Evolutionary conservation across 2,113 vertebrate genomes (phyloP).

Genomic region (Lanius collurio): DNA sequence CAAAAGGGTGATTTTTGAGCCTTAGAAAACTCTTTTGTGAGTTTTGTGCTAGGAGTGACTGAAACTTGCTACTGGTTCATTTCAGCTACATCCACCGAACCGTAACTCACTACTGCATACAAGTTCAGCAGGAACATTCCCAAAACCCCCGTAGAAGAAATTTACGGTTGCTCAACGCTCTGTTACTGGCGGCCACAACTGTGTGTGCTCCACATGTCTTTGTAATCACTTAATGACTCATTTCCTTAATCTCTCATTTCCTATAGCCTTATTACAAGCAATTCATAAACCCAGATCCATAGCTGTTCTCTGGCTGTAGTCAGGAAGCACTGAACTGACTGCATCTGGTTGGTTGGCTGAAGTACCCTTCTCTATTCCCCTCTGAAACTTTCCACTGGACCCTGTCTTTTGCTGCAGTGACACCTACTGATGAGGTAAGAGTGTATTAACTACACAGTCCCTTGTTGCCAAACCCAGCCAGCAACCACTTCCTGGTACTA

Average conservation of each 20-base stretch:
- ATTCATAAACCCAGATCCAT: conserved; percentile 69
- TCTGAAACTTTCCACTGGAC: conserved; percentile 60
- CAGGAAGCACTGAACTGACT: conserved; percentile 60
- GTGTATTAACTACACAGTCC: conserved; percentile 30
- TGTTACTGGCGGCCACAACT: conserved; percentile 64
- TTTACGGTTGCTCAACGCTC: conserved; percentile 52
- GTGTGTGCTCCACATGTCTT: conserved; percentile 72
- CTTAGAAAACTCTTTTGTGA: neutral
- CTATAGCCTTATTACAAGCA: conserved; percentile 71
- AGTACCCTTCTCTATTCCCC: conserved; percentile 21
- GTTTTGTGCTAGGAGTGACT: conserved; percentile 1
- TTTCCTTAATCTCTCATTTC: conserved; percentile 76
- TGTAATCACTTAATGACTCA: conserved; percentile 77
- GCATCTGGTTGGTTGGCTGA: conserved; percentile 62
- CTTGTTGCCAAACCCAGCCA: conserved; percentile 54
- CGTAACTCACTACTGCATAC: conserved; percentile 24
- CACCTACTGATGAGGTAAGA: conserved; percentile 74
- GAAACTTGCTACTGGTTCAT: conserved; percentile 29
- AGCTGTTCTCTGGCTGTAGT: conserved; percentile 48
- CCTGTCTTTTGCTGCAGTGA: conserved; percentile 69
- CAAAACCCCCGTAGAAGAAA: conserved; percentile 44
- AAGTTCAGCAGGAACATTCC: conserved; percentile 59
- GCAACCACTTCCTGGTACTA: conserved; percentile 66
- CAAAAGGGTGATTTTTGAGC: neutral
- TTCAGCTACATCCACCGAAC: conserved; percentile 29